phyloP scores from a whole-genome alignment of 2,888 invertebrate genomes.

The Drosophila cognata region DNA sequence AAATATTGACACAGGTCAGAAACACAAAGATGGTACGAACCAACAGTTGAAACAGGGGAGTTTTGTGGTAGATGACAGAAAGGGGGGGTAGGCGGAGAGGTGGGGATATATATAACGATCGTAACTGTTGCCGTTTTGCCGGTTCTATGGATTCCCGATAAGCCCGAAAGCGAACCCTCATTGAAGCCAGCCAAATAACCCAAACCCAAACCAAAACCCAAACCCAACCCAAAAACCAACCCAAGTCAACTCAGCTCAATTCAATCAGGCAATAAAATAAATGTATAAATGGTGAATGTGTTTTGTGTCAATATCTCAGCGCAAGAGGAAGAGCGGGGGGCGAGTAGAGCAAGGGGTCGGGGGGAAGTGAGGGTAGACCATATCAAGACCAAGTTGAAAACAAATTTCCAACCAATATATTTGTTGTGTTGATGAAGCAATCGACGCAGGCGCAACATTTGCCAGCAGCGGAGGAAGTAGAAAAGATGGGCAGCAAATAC shows the following conservation, averaged over 20 bases:
- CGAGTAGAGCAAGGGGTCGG: constrained; percentile 1
- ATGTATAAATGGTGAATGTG: constrained; percentile 51
- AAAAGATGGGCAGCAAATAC: constrained; percentile 17
- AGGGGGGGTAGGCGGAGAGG: constrained; percentile 1
- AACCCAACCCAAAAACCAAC: constrained; percentile 43
- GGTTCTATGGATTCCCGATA: constrained; percentile 62
- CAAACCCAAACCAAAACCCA: constrained; percentile 36
- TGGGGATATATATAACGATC: constrained; percentile 41
- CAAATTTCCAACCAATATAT: constrained; percentile 65
- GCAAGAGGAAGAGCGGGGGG: background rate
- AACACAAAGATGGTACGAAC: constrained; percentile 30
- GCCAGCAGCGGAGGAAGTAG: constrained; percentile 23
- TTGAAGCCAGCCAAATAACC: constrained; percentile 46
- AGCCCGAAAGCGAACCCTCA: constrained; percentile 70
- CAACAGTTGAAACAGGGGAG: background rate
- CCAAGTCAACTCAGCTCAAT: constrained; percentile 59
- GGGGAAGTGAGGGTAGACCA: background rate
- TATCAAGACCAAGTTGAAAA: constrained; percentile 64
- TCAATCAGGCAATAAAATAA: constrained; percentile 80
- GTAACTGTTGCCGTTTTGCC: constrained; percentile 67
- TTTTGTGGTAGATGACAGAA: background rate
- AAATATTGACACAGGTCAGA: constrained; percentile 79
- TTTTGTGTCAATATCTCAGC: constrained; percentile 45
- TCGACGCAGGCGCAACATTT: constrained; percentile 52
- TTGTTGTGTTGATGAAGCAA: constrained; percentile 32